Percentiles rank a stretch among this genome's conserved stretches.
phyloP scores from a whole-genome alignment of 2,797 vertebrate species.

The Erethizon dorsatum region DNA sequence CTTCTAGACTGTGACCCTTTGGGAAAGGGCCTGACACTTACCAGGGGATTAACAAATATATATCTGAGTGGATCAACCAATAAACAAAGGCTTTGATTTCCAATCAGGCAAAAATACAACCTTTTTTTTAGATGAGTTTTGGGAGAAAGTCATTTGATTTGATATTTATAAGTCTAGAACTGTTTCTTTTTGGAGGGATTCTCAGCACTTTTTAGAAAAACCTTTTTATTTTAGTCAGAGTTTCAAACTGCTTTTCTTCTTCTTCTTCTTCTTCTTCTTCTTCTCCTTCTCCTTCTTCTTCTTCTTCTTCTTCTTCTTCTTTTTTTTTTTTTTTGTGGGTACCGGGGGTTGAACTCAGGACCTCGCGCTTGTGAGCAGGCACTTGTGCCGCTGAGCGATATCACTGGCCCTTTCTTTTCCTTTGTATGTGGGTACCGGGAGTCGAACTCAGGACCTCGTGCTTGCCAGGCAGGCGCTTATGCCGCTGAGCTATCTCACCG shows the following conservation, averaged over 20 bases:
- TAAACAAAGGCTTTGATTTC: conserved; percentile 25
- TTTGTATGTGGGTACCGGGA: too few relatives aligned
- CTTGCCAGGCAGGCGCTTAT: too few relatives aligned
- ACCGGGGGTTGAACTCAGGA: too few relatives aligned
- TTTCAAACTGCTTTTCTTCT: neutral
- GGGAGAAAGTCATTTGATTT: conserved; percentile 44
- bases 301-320: neutral
- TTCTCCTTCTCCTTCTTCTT: neutral
- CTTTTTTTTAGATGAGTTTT: neutral
- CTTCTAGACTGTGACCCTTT: neutral
- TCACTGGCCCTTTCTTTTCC: too few relatives aligned
- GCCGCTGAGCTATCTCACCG: too few relatives aligned
- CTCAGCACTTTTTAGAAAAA: neutral
- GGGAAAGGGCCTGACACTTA: neutral
- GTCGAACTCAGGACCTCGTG: too few relatives aligned
- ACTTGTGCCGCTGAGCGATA: too few relatives aligned
- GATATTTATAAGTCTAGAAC: neutral
- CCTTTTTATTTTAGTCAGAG: neutral
- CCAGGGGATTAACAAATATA: neutral
- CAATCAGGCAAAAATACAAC: neutral
- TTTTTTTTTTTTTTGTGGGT: too few relatives aligned
- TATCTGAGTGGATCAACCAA: neutral
- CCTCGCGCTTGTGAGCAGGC: too few relatives aligned
- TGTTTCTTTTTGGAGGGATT: neutral
- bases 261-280: neutral